Conservation (phyloP, 2,797 vertebrate species). For the Sardinella longiceps region DNA sequence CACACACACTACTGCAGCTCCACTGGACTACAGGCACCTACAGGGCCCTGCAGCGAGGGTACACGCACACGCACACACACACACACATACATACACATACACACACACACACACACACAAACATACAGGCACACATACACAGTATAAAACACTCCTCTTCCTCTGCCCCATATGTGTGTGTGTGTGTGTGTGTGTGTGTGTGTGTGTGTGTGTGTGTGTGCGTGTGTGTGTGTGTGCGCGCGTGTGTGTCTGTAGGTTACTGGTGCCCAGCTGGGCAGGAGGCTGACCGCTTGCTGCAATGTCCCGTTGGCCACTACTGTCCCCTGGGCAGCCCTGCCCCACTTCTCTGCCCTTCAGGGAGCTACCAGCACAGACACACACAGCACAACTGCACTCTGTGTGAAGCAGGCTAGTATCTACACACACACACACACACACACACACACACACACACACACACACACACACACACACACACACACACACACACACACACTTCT, state of each 20-base stretch:
- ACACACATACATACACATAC: neutral
- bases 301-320: slow-evolving; percentile 78
- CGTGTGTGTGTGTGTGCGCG: too few species aligned
- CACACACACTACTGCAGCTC: too few species aligned
- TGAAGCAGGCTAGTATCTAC: slow-evolving; percentile 69
- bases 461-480: neutral
- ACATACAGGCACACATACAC: too few species aligned
- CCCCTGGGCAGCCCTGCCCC: slow-evolving; percentile 71
- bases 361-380: slow-evolving; percentile 75
- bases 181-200: too few species aligned
- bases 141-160: too few species aligned
- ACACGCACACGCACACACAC: neutral
- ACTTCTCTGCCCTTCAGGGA: slow-evolving; percentile 73
- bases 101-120: neutral
- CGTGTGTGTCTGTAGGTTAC: slow-evolving; percentile 68
- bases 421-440: neutral
- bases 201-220: too few species aligned
- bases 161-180: too few species aligned
- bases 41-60: neutral
- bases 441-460: neutral
- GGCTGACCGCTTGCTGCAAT: slow-evolving; percentile 66
- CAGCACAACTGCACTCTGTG: slow-evolving; percentile 72
- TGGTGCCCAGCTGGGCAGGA: slow-evolving; percentile 80
- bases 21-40: too few species aligned
- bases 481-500: slow-evolving; percentile 12